Percentiles rank a stretch among this genome's conserved stretches.
Conservation (phyloP, 2,113 vertebrate genomes). For the Sclerurus mexicanus region DNA sequence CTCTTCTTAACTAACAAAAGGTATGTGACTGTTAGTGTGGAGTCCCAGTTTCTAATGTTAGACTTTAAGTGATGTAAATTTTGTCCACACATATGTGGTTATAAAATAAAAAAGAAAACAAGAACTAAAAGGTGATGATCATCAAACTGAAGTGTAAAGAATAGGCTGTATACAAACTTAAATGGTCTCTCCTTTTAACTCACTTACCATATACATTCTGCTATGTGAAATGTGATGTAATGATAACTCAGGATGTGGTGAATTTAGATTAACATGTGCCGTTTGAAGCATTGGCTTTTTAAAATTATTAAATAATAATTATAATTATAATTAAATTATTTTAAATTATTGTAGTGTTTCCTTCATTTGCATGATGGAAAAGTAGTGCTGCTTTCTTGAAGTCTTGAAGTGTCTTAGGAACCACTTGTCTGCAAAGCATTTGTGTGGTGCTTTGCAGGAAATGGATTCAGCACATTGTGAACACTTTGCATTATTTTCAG, state of each 20-base stretch:
- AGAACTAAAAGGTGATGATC: background rate
- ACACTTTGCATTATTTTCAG: background rate
- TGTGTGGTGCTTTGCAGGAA: background rate
- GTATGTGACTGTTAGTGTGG: background rate
- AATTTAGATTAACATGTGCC: background rate
- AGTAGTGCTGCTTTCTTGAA: background rate
- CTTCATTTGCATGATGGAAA: background rate
- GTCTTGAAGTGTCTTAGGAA: background rate
- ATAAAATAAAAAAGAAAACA: background rate
- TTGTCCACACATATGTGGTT: background rate
- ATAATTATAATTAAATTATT: too few relatives aligned
- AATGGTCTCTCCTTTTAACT: background rate
- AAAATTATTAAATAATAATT: too few relatives aligned
- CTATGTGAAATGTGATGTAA: background rate
- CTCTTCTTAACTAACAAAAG: background rate
- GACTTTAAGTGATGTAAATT: background rate
- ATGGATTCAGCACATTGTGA: background rate
- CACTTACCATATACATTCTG: rapidly evolving
- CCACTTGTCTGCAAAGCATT: background rate
- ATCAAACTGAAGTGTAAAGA: background rate
- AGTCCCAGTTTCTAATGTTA: background rate
- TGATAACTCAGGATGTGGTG: background rate
- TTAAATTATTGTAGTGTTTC: background rate
- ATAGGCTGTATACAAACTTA: background rate
- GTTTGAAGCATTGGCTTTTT: background rate